Conservation (phyloP, 2,797 vertebrate genomes). For the Limosa lapponica region DNA sequence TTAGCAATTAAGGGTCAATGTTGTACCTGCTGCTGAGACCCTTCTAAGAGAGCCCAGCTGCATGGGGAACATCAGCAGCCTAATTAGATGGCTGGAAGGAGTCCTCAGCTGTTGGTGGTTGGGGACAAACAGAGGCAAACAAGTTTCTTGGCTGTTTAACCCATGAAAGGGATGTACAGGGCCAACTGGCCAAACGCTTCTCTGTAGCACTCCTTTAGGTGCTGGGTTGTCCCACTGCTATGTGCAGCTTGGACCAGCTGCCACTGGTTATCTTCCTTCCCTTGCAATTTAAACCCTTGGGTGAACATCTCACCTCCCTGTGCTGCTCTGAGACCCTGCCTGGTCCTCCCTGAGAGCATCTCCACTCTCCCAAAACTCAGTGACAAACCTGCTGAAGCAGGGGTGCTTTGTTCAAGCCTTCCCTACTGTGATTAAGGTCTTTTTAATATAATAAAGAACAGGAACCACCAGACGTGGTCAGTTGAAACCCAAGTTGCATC, state of each 20-base stretch:
- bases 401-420: neutral
- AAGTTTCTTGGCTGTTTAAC: neutral
- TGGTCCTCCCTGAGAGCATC: neutral
- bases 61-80: neutral
- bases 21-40: neutral
- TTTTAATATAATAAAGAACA: neutral
- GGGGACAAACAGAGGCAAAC: neutral
- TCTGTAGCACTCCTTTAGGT: neutral
- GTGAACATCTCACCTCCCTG: neutral
- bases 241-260: neutral
- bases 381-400: neutral
- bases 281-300: neutral
- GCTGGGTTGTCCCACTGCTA: neutral
- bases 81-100: neutral
- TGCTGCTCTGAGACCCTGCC: neutral
- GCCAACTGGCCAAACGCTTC: fast-evolving
- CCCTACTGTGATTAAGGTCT: neutral
- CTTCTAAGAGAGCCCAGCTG: neutral
- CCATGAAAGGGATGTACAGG: neutral
- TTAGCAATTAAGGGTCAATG: neutral
- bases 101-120: fast-evolving
- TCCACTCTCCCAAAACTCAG: neutral
- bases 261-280: neutral
- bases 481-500: neutral
- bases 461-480: fast-evolving